Evolutionary conservation across 2,888 invertebrate species (phyloP), one percentile per base, ranked within the genome.

Genomic region (Amiota minor): DNA sequence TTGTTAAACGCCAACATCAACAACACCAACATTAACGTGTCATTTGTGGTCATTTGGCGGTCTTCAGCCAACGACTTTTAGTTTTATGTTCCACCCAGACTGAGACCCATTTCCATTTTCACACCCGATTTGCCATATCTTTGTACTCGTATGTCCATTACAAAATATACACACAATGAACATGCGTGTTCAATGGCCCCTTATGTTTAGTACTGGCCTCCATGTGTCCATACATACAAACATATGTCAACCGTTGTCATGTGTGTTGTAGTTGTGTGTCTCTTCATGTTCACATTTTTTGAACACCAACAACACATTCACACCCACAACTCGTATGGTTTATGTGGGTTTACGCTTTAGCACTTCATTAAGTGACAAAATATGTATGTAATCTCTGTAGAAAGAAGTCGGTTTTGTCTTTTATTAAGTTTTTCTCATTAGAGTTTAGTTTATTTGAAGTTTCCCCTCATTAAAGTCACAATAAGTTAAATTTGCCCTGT

Each of bases 1-100:
- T 85, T 84, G 85, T 85, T 85, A 85, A 86, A 83, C 86, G 86
- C 86, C 86, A 83, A 86, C 10, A 56, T 16, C 18, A 56, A 6
- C 20, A 20, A 18, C 50, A 56, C n/a, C 18, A 56, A 6, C 20
- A 20, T 9, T 35, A 47, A 85, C 85, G 85, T 83, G 83, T 85
- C 84, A 86, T 83, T 83, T 83, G 83, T 78, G 83, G 86, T 81
- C 81, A 86, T 83, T 83, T 83, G 77, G 50, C 75, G 74, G 75
- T 79, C 18, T 16, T 47, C 65, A 65, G 47, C 47, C 65, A 62
- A 62, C 35, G 11, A 3, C 59, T 59, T 59, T 18, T 18, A 35
- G 35, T 35, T 35, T 35, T 35, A 35, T 35, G 35, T 35, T 35
- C 35, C 6, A 35, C 35, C 35, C 35, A 35, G 35, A 35, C 35